Conservation (phyloP, 1,140 invertebrate species). For the Hermetia illucens region DNA sequence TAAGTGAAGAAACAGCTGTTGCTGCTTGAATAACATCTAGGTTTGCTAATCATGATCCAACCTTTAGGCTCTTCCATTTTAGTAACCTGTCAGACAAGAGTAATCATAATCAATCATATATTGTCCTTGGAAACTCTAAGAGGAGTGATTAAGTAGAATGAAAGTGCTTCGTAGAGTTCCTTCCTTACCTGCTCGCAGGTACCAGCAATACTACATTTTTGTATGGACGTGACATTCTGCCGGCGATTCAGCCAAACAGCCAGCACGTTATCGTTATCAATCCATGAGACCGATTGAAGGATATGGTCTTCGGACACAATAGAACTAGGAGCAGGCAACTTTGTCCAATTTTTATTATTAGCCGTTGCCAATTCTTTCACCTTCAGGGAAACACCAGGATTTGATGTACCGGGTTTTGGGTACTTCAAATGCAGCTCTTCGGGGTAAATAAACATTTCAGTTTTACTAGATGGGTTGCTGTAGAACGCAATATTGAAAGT, state of each 20-base stretch:
- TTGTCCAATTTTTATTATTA: conserved; percentile 14
- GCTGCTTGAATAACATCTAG: conserved; percentile 14
- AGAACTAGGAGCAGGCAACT: conserved; percentile 32
- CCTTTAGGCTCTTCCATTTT: conserved; percentile 19
- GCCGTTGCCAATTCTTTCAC: conserved; percentile 42
- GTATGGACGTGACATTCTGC: conserved; percentile 50
- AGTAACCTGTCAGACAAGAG: conserved; percentile 6
- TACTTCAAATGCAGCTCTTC: conserved; percentile 72
- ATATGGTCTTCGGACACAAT: conserved; percentile 35
- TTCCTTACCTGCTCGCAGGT: conserved; percentile 13
- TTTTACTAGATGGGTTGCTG: conserved; percentile 44
- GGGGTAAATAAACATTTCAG: conserved; percentile 64
- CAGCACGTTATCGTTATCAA: conserved; percentile 48
- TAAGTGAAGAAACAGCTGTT: conserved; percentile 18
- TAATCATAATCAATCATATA: neutral
- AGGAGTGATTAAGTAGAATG: no score
- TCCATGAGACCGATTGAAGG: conserved; percentile 58
- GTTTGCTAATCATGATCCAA: conserved; percentile 19
- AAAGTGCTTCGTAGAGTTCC: no score
- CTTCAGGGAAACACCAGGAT: conserved; percentile 55
- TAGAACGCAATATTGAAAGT: conserved; percentile 50
- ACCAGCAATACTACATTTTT: conserved; percentile 14
- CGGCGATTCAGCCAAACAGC: conserved; percentile 76
- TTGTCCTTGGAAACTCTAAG: no score
- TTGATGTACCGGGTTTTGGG: conserved; percentile 69